Evolutionary conservation across 92 coral and sea anemone genomes (phyloP).

Genomic region (Phenganax subtilis): DNA sequence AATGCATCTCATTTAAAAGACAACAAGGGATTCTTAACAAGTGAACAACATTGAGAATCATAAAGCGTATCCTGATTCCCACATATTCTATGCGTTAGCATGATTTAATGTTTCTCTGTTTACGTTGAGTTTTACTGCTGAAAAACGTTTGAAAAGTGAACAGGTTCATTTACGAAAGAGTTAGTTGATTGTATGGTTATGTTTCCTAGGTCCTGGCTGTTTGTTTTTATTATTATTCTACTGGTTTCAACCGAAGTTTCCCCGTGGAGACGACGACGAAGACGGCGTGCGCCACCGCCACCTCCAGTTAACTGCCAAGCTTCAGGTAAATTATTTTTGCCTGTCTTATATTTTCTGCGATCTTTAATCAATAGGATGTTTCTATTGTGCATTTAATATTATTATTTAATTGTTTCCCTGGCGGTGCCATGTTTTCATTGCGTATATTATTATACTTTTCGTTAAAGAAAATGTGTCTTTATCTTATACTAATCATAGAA

Average conservation of each 20-base stretch:
- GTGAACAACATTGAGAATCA: neutral
- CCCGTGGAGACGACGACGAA: conserved; percentile 59
- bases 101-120: neutral
- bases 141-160: neutral
- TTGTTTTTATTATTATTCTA: neutral
- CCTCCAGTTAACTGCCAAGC: conserved; percentile 60
- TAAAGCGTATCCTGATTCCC: neutral
- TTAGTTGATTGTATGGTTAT: conserved; percentile 2
- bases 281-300: conserved; percentile 60
- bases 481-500: too few species aligned
- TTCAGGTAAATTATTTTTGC: conserved; percentile 39
- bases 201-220: neutral
- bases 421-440: too few species aligned
- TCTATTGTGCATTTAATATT: too few species aligned
- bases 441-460: too few species aligned
- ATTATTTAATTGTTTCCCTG: too few species aligned
- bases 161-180: neutral
- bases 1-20: neutral
- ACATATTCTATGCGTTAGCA: neutral
- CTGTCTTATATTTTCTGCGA: neutral
- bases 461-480: too few species aligned
- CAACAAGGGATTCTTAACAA: conserved; percentile 1
- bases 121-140: neutral
- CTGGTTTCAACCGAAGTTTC: neutral
- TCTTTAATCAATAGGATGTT: too few species aligned